These are phyloP conservation scores for Cecidostiba fungosa DNA, from an alignment of 2,888 invertebrate genomes.

Conservation along the genomic window DNA sequence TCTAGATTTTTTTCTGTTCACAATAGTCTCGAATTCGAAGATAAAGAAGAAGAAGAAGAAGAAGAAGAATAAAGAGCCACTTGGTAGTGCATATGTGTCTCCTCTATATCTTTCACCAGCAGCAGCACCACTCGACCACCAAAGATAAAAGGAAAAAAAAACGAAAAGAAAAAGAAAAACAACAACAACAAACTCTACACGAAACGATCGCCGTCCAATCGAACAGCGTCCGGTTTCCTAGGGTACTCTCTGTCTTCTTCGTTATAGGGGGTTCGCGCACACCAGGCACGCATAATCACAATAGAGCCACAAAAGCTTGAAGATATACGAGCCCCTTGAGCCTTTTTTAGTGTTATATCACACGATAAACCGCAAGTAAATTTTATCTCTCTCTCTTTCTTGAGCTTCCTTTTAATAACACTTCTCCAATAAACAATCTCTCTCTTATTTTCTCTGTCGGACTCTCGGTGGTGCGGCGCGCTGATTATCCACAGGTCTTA, in stretches of 20 bases:
- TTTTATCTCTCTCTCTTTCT: no score
- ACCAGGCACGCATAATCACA: constrained; percentile 63
- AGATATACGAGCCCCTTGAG: not conserved
- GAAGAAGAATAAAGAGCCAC: not conserved
- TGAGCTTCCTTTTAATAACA: no score
- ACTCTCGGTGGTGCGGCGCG: constrained; percentile 64
- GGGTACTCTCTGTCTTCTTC: constrained; percentile 54
- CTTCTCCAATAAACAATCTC: not conserved
- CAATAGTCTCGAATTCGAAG: not conserved
- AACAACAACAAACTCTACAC: constrained; percentile 46
- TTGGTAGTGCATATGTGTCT: not conserved
- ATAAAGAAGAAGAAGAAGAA: not conserved
- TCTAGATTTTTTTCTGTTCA: not conserved
- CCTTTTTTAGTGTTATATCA: not conserved
- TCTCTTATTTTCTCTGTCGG: not conserved
- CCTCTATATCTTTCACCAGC: constrained; percentile 2
- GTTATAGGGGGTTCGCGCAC: constrained; percentile 39
- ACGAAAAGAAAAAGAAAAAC: constrained; percentile 18
- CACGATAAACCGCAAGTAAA: not conserved
- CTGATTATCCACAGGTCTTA: constrained; percentile 81
- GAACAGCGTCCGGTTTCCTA: constrained; percentile 60
- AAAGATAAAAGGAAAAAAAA: not conserved
- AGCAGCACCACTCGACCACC: not conserved
- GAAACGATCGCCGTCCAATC: constrained; percentile 61
- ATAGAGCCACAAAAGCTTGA: constrained; percentile 18